These are phyloP conservation scores for Myotis planiceps DNA, from an alignment of 2,797 vertebrate genomes.

Conservation along the genomic window DNA sequence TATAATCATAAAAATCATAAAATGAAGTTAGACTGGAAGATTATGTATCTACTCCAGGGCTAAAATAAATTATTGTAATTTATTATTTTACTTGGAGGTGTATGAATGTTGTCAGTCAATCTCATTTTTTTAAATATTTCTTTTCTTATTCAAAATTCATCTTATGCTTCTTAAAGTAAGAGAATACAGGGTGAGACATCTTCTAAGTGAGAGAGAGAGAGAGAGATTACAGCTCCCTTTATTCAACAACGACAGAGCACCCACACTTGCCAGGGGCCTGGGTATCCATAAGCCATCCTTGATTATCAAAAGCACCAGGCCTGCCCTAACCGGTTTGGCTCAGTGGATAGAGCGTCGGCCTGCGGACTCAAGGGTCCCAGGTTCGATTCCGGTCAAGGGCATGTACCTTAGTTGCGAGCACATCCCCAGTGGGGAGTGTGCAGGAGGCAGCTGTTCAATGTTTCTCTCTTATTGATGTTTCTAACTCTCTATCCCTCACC, in stretches of 20 bases:
- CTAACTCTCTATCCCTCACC: no score
- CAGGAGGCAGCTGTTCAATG: no score
- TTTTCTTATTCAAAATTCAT: constrained; percentile 31
- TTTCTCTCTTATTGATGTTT: no score
- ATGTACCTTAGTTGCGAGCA: no score
- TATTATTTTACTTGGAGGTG: constrained; percentile 25
- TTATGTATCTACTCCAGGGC: constrained; percentile 36
- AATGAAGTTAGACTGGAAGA: constrained; percentile 54
- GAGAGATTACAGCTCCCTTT: neutral
- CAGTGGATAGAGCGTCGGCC: no score
- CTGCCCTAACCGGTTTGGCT: no score
- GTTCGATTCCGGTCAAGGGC: no score
- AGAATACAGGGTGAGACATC: neutral
- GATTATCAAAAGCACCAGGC: neutral
- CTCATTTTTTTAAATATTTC: constrained; percentile 18
- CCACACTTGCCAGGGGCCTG: neutral
- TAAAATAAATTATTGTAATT: constrained; percentile 28
- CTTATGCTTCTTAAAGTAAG: neutral
- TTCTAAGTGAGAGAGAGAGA: neutral
- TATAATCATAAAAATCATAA: constrained; percentile 32
- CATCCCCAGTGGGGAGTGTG: no score
- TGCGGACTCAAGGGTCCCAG: no score
- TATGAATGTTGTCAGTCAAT: neutral
- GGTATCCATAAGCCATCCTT: neutral
- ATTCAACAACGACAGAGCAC: neutral